Percentiles rank a stretch among this genome's conserved stretches.
These are phyloP conservation scores for Pelodiscus sinensis DNA, from an alignment of 2,113 vertebrate genomes.

Conservation along the genomic window DNA sequence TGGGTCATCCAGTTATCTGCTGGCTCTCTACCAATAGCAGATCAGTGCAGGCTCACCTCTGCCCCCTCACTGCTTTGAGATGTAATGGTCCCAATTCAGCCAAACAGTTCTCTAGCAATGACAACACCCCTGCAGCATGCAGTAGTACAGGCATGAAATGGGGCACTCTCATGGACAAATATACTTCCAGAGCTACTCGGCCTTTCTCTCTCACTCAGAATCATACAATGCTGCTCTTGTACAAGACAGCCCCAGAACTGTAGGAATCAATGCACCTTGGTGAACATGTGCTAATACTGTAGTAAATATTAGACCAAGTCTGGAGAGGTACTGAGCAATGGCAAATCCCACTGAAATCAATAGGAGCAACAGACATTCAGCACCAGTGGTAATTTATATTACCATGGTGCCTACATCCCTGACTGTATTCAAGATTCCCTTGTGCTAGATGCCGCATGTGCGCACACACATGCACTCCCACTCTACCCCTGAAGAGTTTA, in stretches of 20 bases:
- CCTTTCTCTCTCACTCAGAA: background rate
- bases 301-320: background rate
- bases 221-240: background rate
- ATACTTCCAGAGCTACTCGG: background rate
- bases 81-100: background rate
- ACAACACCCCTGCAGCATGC: no score
- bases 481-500: background rate
- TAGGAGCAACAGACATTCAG: background rate
- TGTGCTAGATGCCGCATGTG: background rate
- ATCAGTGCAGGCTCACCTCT: background rate
- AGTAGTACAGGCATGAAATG: no score
- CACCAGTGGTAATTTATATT: background rate
- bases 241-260: rapidly evolving
- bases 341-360: background rate
- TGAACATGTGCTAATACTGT: background rate
- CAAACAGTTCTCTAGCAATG: background rate
- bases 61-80: background rate
- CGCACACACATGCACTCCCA: no score
- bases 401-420: background rate
- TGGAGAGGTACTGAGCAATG: background rate
- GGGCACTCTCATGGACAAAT: no score
- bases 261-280: background rate
- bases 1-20: background rate
- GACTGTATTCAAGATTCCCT: rapidly evolving
- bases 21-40: background rate